Conservation (phyloP, 1,140 invertebrate genomes). For the Eriocheir sinensis region DNA sequence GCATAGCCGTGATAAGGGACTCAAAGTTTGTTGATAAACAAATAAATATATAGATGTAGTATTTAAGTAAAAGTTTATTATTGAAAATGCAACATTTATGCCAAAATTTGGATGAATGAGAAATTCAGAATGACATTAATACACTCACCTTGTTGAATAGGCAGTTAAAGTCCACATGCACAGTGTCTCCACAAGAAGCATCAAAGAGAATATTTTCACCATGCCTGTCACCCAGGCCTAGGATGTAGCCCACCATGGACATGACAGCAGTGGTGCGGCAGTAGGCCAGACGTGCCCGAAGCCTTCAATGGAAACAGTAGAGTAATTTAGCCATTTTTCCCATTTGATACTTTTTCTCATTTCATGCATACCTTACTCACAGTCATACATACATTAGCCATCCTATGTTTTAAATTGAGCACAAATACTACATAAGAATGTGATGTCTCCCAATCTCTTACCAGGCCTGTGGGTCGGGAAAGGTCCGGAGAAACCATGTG, state of each 20-base stretch:
- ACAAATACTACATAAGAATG: no score
- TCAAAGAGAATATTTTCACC: constrained; percentile 98
- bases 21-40: no score
- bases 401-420: not conserved
- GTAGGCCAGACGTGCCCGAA: constrained; percentile 92
- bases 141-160: constrained; percentile 93
- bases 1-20: no score
- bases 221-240: constrained; percentile 98
- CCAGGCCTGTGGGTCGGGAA: constrained; percentile 95
- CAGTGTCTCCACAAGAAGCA: constrained; percentile 93
- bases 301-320: constrained; percentile 83
- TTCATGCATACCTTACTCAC: no score
- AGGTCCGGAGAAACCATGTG: constrained; percentile 94
- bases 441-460: no score
- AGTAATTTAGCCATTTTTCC: no score
- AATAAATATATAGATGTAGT: no score
- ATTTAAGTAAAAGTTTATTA: no score
- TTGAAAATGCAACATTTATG: no score
- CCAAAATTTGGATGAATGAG: no score
- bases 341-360: no score
- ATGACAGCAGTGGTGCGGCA: constrained; percentile 97
- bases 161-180: constrained; percentile 99
- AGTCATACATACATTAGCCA: not conserved
- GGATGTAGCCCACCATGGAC: constrained; percentile 98
- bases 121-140: constrained; percentile 71